Percentiles rank a stretch among this genome's conserved stretches.
phyloP scores from a whole-genome alignment of 2,113 vertebrate species.

The Phaethornis superciliosus region DNA sequence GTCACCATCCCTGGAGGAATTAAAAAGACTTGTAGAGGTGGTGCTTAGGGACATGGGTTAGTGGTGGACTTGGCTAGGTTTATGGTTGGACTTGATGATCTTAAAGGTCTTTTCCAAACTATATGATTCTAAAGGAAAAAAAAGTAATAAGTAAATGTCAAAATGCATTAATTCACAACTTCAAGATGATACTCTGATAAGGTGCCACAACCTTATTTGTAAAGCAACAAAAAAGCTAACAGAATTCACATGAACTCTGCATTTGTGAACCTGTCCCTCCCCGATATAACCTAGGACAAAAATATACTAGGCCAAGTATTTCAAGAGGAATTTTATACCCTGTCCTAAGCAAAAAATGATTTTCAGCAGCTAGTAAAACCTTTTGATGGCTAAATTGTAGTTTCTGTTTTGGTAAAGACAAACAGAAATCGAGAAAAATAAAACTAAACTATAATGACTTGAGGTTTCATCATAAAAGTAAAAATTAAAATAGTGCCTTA shows the following conservation, averaged over 20 bases:
- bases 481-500: background rate
- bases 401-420: background rate
- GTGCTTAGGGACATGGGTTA: background rate
- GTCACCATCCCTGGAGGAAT: background rate
- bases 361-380: background rate
- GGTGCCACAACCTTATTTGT: background rate
- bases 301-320: background rate
- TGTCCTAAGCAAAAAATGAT: background rate
- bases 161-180: background rate
- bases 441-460: background rate
- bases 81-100: fast-evolving
- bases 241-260: background rate
- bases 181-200: background rate
- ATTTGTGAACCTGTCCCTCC: background rate
- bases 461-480: background rate
- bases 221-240: background rate
- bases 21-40: background rate
- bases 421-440: background rate
- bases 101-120: background rate
- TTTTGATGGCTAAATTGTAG: background rate
- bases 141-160: background rate
- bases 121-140: background rate
- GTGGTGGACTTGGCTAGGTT: background rate
- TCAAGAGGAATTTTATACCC: background rate
- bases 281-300: background rate